Percentiles rank a stretch among this genome's conserved stretches.
Evolutionary conservation across 2,888 invertebrate genomes (phyloP).

Genomic region (Tenodera sinensis): DNA sequence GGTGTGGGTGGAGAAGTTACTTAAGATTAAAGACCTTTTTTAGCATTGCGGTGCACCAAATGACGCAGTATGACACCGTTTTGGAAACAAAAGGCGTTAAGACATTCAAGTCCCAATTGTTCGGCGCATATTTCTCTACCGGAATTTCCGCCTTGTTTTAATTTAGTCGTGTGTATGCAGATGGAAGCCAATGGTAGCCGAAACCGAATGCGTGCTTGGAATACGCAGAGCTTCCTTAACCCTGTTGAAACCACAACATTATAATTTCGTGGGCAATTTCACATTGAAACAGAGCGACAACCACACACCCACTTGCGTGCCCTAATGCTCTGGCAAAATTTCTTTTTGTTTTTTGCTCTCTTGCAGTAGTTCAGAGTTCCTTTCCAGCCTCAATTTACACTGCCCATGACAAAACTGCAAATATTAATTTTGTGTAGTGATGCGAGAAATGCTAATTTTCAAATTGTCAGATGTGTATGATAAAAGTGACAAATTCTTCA

Average conservation of each 20-base stretch:
- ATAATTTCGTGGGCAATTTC: background rate
- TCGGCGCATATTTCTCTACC: background rate
- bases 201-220: background rate
- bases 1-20: no score
- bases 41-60: no score
- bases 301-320: background rate
- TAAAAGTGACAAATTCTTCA: no score
- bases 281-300: background rate
- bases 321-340: background rate
- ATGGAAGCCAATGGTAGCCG: background rate
- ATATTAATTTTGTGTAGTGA: no score
- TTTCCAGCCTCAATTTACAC: no score
- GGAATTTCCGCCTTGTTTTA: background rate
- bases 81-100: background rate
- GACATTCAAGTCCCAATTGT: background rate
- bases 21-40: no score
- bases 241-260: background rate
- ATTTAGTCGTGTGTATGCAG: background rate
- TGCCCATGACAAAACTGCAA: no score
- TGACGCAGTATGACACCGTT: no score
- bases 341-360: background rate
- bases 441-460: no score
- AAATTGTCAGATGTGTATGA: no score
- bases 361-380: background rate
- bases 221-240: background rate